Conservation (phyloP, 2,797 vertebrate genomes). For the Gallinago solitaria region DNA sequence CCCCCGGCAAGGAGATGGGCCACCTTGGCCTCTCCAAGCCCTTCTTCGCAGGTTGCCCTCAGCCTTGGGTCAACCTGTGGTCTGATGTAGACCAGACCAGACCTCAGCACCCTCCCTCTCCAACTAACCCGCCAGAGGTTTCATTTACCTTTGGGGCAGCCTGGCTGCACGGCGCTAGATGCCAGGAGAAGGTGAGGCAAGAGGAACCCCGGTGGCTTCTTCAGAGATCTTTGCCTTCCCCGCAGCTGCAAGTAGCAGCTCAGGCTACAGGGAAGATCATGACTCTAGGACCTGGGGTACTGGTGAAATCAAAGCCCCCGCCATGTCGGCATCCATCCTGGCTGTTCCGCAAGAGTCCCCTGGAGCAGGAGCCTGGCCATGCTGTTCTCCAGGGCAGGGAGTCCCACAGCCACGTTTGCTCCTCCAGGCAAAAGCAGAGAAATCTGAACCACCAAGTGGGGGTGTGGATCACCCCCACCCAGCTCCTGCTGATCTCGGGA, state of each 20-base stretch:
- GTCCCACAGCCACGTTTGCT: not conserved
- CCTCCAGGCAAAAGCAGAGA: not conserved
- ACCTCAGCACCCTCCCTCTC: not conserved
- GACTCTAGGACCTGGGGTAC: not conserved
- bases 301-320: not conserved
- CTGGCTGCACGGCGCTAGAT: not conserved
- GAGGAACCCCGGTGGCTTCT: not conserved
- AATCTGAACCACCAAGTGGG: not conserved
- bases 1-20: not conserved
- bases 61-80: accelerated
- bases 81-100: not conserved
- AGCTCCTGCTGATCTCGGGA: not conserved
- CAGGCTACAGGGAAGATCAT: not conserved
- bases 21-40: not conserved
- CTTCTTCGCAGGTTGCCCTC: not conserved
- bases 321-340: not conserved
- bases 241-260: not conserved
- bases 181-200: not conserved
- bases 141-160: slow-evolving; percentile 5
- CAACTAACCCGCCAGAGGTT: not conserved
- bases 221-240: not conserved
- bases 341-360: not conserved
- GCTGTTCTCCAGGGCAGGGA: not conserved
- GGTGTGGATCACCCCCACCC: not conserved
- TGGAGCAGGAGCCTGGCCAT: not conserved